Evolutionary conservation across 2,888 invertebrate species (phyloP), one percentile per base, ranked within the genome.

Genomic region (Trilocha varians): DNA sequence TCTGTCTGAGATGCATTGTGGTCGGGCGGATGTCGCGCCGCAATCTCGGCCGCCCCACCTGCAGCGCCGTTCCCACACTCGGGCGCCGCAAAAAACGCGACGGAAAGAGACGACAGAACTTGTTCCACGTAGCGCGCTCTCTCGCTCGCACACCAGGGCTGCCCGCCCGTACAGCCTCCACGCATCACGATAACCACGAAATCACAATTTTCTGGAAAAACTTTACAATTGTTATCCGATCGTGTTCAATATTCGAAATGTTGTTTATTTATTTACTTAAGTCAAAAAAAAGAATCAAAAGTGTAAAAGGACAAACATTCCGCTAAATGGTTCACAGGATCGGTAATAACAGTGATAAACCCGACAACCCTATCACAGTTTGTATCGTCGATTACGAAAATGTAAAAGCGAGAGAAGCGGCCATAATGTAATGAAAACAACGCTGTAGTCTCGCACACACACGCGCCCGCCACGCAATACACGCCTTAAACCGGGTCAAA

Each of bases 11-110:
- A 80, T 82, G 84, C 79, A 80, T 82, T 80, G 84, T 82, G 73
- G 72, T 65, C 72, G 79, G 69, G 80, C 84, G 84, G 85, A 85
- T 85, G 85, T 84, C 84, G 79, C 80, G 74, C 73, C 79, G 80
- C 84, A 84, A 84, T 85, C 85, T 83, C 84, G 63, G 82, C 80
- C 71, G 78, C 75, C 80, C 83, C 85, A 85, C 85, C 85, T 85
- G 85, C 85, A 79, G 76, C 70, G 58, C 69, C 71, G 84, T 85
- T 85, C 85, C 85, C 85, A 85, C 85, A 85, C 85, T 85, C 84
- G 78, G 75, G 78, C 83, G 83, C 82, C 80, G 84, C 82, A 84
- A 85, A 85, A 84, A 85, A 85, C 79, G 62, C 62, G 74, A 55
- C 61, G 61, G 79, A 80, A 59, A 62, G 75, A 71, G 82, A 80